Conservation (phyloP, 2,797 vertebrate species). For the Cuniculus paca region DNA sequence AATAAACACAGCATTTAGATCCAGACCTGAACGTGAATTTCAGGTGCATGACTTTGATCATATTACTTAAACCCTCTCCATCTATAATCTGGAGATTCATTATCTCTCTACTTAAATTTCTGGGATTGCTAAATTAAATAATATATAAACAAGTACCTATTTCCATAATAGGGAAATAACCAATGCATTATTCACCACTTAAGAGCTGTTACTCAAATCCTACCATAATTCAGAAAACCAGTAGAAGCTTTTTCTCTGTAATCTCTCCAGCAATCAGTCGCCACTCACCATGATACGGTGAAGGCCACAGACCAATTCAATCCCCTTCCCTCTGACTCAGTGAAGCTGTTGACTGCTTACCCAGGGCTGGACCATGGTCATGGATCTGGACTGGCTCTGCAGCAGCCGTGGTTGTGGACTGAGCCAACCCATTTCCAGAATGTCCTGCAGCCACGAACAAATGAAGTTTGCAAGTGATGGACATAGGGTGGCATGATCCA, state of each 20-base stretch:
- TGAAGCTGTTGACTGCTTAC: background rate
- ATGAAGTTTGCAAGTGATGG: background rate
- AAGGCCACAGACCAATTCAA: background rate
- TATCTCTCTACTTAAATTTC: constrained; percentile 6
- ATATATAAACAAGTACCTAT: background rate
- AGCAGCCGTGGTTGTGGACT: no score
- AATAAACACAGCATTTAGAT: background rate
- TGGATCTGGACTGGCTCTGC: background rate
- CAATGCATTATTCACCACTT: background rate
- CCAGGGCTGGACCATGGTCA: background rate
- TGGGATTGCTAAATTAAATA: constrained; percentile 1
- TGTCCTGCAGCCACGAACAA: background rate
- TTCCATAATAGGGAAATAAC: background rate
- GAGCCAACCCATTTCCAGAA: background rate
- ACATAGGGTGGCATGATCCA: rapidly evolving
- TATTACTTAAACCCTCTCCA: background rate
- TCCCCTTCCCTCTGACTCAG: background rate
- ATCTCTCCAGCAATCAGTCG: background rate
- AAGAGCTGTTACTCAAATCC: background rate
- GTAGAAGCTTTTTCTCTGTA: background rate
- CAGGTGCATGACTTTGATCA: background rate
- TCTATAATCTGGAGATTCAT: background rate
- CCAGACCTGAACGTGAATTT: constrained; percentile 9
- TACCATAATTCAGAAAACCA: constrained; percentile 3
- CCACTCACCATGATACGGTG: background rate